These are phyloP conservation scores for Metopia argyrocephala DNA, from an alignment of 2,888 invertebrate genomes.

Conservation along the genomic window DNA sequence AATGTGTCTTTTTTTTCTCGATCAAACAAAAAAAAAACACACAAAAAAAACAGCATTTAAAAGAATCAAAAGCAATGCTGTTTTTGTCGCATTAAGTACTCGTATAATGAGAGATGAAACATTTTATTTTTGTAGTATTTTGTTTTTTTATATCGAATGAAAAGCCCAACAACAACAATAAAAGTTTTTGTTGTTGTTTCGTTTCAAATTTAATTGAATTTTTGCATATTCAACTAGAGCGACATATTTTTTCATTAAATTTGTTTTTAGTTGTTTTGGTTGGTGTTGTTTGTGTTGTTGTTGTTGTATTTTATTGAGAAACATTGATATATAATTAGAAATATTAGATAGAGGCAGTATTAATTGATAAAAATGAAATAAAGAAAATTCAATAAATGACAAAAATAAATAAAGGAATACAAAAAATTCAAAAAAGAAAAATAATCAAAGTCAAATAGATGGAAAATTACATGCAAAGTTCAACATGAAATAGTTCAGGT, in stretches of 20 bases:
- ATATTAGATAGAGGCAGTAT: slow-evolving; percentile 50
- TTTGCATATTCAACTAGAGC: slow-evolving; percentile 53
- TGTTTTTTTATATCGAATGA: slow-evolving; percentile 11
- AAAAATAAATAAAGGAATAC: slow-evolving; percentile 41
- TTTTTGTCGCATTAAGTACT: slow-evolving; percentile 28
- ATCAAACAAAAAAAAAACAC: slow-evolving; percentile 1
- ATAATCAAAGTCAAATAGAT: slow-evolving; percentile 18
- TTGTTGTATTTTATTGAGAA: slow-evolving; percentile 56
- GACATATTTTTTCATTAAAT: slow-evolving; percentile 45
- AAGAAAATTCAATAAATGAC: too few species aligned
- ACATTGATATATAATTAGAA: slow-evolving; percentile 60
- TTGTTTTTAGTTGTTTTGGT: neutral
- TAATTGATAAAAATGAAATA: slow-evolving; percentile 38
- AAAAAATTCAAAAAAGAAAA: slow-evolving; percentile 42
- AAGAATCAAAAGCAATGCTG: slow-evolving; percentile 40
- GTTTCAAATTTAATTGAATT: slow-evolving; percentile 47
- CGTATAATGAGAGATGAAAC: slow-evolving; percentile 8
- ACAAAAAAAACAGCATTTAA: neutral
- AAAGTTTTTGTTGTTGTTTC: slow-evolving; percentile 25
- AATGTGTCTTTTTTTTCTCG: slow-evolving; percentile 12
- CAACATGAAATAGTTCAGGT: slow-evolving; percentile 24
- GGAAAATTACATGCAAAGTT: neutral
- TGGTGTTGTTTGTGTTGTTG: neutral
- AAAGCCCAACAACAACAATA: slow-evolving; percentile 26
- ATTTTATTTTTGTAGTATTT: too few species aligned